A percentile compares a stretch with the other conserved stretches of the same genome.
Conservation (phyloP, 2,888 invertebrate genomes). For the Acheta domesticus region DNA sequence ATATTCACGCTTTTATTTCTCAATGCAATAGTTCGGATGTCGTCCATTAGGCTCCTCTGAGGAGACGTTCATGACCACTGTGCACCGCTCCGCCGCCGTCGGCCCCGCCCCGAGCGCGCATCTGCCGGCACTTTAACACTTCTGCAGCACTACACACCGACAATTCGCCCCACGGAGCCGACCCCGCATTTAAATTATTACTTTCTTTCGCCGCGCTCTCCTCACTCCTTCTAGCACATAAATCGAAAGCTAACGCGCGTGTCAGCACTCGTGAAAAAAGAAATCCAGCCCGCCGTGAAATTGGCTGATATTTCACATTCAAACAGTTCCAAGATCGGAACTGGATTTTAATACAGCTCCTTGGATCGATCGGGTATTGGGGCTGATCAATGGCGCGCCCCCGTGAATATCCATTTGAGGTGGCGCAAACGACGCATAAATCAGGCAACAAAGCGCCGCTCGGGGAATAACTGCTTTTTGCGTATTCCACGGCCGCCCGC, state of each 20-base stretch:
- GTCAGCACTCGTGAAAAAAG: not conserved
- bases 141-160: slow-evolving; percentile 7
- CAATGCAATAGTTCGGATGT: too few species aligned
- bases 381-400: not conserved
- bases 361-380: slow-evolving; percentile 1
- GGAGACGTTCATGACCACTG: too few species aligned
- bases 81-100: not conserved
- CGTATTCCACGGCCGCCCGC: too few species aligned
- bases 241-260: not conserved
- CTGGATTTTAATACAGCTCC: slow-evolving; percentile 18
- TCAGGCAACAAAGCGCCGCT: not conserved
- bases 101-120: not conserved
- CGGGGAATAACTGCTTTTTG: too few species aligned
- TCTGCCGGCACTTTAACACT: slow-evolving; percentile 11
- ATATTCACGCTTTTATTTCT: too few species aligned
- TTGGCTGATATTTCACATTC: slow-evolving; percentile 10
- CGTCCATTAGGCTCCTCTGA: too few species aligned
- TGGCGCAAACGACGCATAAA: slow-evolving; percentile 5
- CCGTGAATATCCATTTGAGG: not conserved
- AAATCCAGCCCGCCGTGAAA: not conserved
- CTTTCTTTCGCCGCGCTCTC: not conserved
- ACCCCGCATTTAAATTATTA: not conserved
- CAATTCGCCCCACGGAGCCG: not conserved
- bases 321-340: slow-evolving; percentile 9
- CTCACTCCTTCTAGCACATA: not conserved